Base-by-base conservation (phyloP, 1,140 invertebrate genomes). In the Hycleus cichorii region DNA sequence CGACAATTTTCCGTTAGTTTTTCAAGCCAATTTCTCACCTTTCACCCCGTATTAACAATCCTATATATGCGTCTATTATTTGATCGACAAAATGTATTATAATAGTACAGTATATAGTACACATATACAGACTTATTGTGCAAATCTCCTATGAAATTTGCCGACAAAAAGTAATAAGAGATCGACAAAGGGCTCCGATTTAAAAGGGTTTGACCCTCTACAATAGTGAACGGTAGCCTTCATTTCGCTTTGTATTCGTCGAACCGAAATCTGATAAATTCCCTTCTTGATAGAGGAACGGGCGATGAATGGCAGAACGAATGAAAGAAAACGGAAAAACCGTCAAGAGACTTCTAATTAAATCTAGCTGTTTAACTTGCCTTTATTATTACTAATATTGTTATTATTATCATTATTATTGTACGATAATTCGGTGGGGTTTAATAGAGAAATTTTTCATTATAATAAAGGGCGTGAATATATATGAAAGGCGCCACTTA, bases 401-500 rank as follows among this genome's bases (percentile, higher is more conserved):
- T 32, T 7, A 5, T 4, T 7, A 5, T 32, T 32, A 32, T 32
- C 7, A 32, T 32, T 32, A 32, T 32, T 32, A 32, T 32, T 3
- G 32, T 32, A 7, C 18, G 18, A 18, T 32, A 32, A 32, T 32
- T 32, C 7, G 4, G 32, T 32, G 32, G 4, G 32, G 7, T 4
- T 32, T 32, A 10, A 42, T 42, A 42, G 10, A 42, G 40, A n/a
- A 42, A 42, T 42, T 42, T 42, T 42, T 9, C 40, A 32, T 32
- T 32, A 32, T 32, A 32, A 7, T 32, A 32, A 32, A 0, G 62
- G 62, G 46, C 45, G 57, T 58, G 49, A 54, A 55, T 54, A 57
- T 61, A 61, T 64, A 55, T 46, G 59, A 47, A 60, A 64, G 53
- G 62, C 62, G 62, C 62, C 62, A 64, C 62, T 61, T 64, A 42